Percentiles rank a stretch among this genome's conserved stretches.
Conservation (phyloP, 2,113 vertebrate genomes). For the Myrmophylax atrothorax region DNA sequence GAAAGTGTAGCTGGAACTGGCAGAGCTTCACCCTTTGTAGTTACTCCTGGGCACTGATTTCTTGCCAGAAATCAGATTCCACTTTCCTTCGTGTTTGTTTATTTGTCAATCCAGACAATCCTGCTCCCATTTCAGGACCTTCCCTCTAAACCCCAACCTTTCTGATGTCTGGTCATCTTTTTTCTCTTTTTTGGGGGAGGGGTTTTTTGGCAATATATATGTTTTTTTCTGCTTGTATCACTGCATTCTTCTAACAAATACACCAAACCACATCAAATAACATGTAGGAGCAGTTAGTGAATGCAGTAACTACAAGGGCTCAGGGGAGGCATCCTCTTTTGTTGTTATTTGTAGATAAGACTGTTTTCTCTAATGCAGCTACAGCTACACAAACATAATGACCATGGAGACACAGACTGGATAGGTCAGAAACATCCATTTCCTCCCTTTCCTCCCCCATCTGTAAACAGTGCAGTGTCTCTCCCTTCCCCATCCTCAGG, state of each 20-base stretch:
- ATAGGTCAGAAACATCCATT: not conserved
- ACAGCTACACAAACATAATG: not conserved
- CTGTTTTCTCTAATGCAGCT: not conserved
- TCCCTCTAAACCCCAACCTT: not conserved
- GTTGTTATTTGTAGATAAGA: not conserved
- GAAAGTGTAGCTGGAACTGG: not conserved
- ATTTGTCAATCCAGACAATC: not conserved
- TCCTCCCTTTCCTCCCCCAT: not conserved
- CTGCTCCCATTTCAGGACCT: not conserved
- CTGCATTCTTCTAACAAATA: not conserved
- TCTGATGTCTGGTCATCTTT: not conserved
- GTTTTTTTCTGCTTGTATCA: not conserved
- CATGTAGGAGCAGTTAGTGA: not conserved
- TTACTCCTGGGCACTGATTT: not conserved
- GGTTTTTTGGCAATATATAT: not conserved
- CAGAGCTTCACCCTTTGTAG: not conserved
- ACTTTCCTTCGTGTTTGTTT: not conserved
- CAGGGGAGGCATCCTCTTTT: not conserved
- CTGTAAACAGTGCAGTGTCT: not conserved
- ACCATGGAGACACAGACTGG: not conserved
- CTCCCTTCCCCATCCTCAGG: not conserved
- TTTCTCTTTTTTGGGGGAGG: not conserved
- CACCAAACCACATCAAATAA: not conserved
- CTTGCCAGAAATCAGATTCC: not conserved
- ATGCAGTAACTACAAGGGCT: not conserved